Percentiles rank a stretch among this genome's conserved stretches.
phyloP scores from a whole-genome alignment of 2,888 invertebrate genomes.

The Drosophila antonietae region DNA sequence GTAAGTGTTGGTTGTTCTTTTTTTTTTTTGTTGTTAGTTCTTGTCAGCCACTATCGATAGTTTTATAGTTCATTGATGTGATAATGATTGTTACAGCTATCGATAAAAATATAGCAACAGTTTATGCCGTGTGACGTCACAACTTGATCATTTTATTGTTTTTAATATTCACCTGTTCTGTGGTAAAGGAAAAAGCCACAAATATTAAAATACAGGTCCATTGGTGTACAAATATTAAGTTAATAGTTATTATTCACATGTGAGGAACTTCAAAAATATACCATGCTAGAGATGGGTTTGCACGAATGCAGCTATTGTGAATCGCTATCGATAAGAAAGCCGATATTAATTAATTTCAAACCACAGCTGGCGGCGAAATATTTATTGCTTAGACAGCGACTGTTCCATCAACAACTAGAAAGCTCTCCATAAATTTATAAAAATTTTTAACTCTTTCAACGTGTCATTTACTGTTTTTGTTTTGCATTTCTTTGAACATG shows the following conservation, averaged over 20 bases:
- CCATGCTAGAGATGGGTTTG: conserved; percentile 7
- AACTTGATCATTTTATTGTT: background rate
- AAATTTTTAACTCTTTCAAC: background rate
- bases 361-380: conserved; percentile 8
- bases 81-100: conserved; percentile 1
- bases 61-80: conserved; percentile 1
- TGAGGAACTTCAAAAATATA: background rate
- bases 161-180: background rate
- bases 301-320: background rate
- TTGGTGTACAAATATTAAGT: background rate
- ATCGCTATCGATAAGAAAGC: conserved; percentile 22
- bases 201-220: background rate
- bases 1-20: conserved; percentile 32
- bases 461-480: background rate
- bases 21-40: conserved; percentile 44
- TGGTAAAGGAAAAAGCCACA: background rate
- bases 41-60: conserved; percentile 35
- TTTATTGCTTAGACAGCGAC: background rate
- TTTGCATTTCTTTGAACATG: background rate
- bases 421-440: background rate
- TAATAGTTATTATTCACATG: background rate
- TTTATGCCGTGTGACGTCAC: background rate
- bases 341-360: conserved; percentile 15
- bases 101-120: conserved; percentile 9
- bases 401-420: background rate